Percentiles rank a stretch among this genome's conserved stretches.
Evolutionary conservation across 2,888 invertebrate genomes (phyloP).

Genomic region (Rosalia funebris): DNA sequence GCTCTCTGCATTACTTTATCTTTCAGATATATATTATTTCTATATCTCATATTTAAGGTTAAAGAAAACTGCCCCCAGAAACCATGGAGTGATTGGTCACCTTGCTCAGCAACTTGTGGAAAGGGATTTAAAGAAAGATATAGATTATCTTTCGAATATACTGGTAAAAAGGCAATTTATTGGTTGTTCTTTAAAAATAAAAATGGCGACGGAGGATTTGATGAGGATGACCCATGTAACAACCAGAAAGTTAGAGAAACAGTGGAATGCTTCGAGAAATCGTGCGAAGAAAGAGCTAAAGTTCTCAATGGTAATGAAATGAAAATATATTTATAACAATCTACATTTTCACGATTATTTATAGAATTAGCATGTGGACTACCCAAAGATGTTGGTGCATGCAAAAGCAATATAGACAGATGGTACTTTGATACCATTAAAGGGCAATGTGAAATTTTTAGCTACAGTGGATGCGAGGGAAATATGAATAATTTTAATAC

Average conservation of each 20-base stretch:
- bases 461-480: slow-evolving; percentile 88
- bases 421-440: slow-evolving; percentile 84
- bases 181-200: slow-evolving; percentile 48
- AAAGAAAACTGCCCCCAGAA: slow-evolving; percentile 70
- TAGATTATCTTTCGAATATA: slow-evolving; percentile 60
- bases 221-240: slow-evolving; percentile 62
- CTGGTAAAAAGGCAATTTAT: slow-evolving; percentile 41
- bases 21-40: too few relatives aligned
- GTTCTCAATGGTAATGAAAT: slow-evolving; percentile 41
- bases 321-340: too few relatives aligned
- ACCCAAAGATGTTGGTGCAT: slow-evolving; percentile 77
- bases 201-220: slow-evolving; percentile 54
- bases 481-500: slow-evolving; percentile 89
- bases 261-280: slow-evolving; percentile 62
- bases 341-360: too few relatives aligned
- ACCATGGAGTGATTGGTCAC: slow-evolving; percentile 84
- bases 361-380: slow-evolving; percentile 71
- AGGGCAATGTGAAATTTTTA: slow-evolving; percentile 82
- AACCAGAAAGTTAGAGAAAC: slow-evolving; percentile 66
- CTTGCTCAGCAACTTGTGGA: slow-evolving; percentile 83
- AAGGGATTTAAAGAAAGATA: slow-evolving; percentile 75
- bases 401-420: slow-evolving; percentile 79
- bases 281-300: slow-evolving; percentile 44
- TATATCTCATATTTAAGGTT: too few relatives aligned
- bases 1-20: too few relatives aligned